Evolutionary conservation across 2,113 vertebrate species (phyloP).

Genomic region (Pyrgilauda ruficollis): DNA sequence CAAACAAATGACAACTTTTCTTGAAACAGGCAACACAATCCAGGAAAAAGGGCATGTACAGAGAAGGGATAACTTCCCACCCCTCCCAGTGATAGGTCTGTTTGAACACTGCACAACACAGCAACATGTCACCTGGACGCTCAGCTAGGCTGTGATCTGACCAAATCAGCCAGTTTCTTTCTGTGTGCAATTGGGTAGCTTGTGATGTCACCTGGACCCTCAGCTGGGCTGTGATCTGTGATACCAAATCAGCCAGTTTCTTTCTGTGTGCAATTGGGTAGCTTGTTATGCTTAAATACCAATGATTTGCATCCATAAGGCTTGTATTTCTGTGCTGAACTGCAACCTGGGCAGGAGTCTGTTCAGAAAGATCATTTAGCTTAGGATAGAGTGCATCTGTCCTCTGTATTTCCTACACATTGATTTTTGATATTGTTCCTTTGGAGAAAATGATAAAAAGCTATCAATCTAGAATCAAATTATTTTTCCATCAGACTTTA

Average conservation of each 20-base stretch:
- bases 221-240: not conserved
- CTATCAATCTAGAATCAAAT: not conserved
- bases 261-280: not conserved
- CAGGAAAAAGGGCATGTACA: not conserved
- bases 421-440: not conserved
- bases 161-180: not conserved
- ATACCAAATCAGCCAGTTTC: not conserved
- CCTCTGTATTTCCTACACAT: not conserved
- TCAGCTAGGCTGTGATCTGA: not conserved
- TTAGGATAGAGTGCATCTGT: not conserved
- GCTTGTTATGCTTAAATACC: not conserved
- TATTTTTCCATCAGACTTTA: not conserved
- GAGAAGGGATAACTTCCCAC: not conserved
- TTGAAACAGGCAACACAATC: not conserved
- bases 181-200: not conserved
- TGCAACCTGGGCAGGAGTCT: not conserved
- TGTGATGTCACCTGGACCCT: not conserved
- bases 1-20: not conserved
- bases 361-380: not conserved
- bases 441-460: constrained; percentile 12
- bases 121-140: not conserved
- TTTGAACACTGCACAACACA: not conserved
- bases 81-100: not conserved
- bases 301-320: not conserved
- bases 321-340: not conserved